Evolutionary conservation across 2,888 invertebrate genomes (phyloP), one percentile per base, ranked within the genome.

Genomic region (Archips crataeganus): DNA sequence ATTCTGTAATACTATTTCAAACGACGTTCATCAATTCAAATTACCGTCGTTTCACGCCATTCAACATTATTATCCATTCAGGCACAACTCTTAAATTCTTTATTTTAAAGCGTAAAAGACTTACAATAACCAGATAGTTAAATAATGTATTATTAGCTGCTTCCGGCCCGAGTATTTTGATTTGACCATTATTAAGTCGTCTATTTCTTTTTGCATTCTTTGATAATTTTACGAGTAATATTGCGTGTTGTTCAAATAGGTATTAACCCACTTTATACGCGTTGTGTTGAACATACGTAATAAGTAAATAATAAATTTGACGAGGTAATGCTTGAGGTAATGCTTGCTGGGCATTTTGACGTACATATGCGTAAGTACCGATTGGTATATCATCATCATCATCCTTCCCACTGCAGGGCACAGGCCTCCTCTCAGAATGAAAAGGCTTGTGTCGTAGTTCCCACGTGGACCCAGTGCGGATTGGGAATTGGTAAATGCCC

Each of bases 261-360:
- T 51, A 36, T n/a, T 63, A 63, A 63, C 70, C 70, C 57, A 70
- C 63, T 57, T 54, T 54, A 62, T 63, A 70, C 15, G 45, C 42
- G 59, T 11, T 59, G 15, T 57, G 45, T 57, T 54, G 32, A 32
- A n/a, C 64, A 64, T 15, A 64, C 64, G 64, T 65, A 32, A 71
- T 57, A 34, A 54, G 59, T 71, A 63, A 64, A 71, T 64, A 59
- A 70, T 64, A 64, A 6, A 64, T 64, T 70, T 64, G 70, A 59
- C 70, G 45, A 57, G 23, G 36, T 71, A 59, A 59, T 47, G 62
- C 34, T 63, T 70, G 45, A 57, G 23, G 36, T 71, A 59, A 59
- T 47, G 62, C 34, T 63, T 70, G 34, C 23, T 54, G 32, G 54
- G 42, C 62, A 63, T 57, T 57, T 57, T 11, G 57, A 32, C 57